phyloP scores from a whole-genome alignment of 1,140 invertebrate genomes.

The Laupala kohalensis region DNA sequence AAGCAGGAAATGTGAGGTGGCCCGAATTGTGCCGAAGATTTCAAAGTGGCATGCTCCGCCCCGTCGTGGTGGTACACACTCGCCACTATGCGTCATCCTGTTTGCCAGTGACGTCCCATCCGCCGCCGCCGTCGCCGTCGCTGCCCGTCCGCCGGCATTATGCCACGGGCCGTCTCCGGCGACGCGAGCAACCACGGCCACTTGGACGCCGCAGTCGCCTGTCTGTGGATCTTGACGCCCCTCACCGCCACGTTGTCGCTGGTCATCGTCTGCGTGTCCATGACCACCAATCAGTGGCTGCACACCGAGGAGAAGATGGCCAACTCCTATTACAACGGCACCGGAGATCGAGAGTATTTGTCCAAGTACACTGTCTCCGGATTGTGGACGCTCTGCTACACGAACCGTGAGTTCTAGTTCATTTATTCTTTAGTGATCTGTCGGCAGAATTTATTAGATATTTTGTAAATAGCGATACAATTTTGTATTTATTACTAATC shows the following conservation, averaged over 20 bases:
- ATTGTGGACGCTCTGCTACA: constrained; percentile 53
- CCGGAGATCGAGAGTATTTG: constrained; percentile 43
- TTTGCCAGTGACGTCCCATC: constrained; percentile 16
- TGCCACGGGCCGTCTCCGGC: constrained; percentile 13
- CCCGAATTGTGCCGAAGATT: too few relatives aligned
- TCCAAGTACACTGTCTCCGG: constrained; percentile 54
- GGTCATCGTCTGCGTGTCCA: constrained; percentile 44
- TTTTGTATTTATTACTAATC: too few relatives aligned
- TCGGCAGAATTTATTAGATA: too few relatives aligned
- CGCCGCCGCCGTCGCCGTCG: constrained; percentile 15
- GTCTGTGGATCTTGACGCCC: constrained; percentile 49
- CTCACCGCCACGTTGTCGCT: constrained; percentile 46
- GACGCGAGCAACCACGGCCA: constrained; percentile 18
- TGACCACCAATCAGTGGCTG: constrained; percentile 55
- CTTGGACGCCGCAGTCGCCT: constrained; percentile 39
- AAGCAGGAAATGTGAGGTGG: too few relatives aligned
- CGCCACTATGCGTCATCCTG: background rate
- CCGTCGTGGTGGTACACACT: too few relatives aligned
- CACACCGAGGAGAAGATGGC: constrained; percentile 55
- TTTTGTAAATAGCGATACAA: too few relatives aligned
- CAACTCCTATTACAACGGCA: constrained; percentile 48
- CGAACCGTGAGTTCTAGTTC: constrained; percentile 43
- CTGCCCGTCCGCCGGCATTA: constrained; percentile 1
- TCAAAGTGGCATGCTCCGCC: too few relatives aligned
- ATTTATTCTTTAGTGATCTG: background rate